Evolutionary conservation across 2,888 invertebrate species (phyloP).

Genomic region (Achlya flavicornis): DNA sequence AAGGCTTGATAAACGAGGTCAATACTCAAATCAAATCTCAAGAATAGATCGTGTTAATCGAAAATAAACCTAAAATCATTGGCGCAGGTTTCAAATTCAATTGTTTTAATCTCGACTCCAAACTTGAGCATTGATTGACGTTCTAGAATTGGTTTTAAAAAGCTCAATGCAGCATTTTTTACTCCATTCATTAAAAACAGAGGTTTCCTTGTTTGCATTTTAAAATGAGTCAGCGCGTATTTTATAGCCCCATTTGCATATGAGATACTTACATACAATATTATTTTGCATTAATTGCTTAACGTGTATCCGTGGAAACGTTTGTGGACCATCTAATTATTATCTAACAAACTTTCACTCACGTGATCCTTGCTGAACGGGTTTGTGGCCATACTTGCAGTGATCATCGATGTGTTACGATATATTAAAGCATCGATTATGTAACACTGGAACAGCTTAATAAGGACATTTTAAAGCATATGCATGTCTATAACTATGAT

Average conservation of each 20-base stretch:
- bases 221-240: neutral
- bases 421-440: neutral
- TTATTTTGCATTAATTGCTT: neutral
- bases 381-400: neutral
- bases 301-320: conserved; percentile 22
- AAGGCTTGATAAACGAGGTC: too few species aligned
- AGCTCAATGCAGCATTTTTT: too few species aligned
- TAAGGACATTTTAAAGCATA: too few species aligned
- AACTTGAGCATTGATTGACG: too few species aligned
- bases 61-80: too few species aligned
- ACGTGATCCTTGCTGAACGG: conserved; percentile 18
- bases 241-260: neutral
- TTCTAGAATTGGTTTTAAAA: too few species aligned
- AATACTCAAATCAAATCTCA: too few species aligned
- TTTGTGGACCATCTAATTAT: conserved; percentile 24
- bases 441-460: neutral
- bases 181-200: too few species aligned
- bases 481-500: neutral
- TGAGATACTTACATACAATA: neutral
- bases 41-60: too few species aligned
- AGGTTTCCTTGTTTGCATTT: neutral
- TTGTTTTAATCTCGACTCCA: too few species aligned
- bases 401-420: neutral
- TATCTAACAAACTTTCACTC: conserved; percentile 37
- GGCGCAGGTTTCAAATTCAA: too few species aligned